phyloP scores from a whole-genome alignment of 2,888 invertebrate genomes.

The Ormyrus pomaceus region DNA sequence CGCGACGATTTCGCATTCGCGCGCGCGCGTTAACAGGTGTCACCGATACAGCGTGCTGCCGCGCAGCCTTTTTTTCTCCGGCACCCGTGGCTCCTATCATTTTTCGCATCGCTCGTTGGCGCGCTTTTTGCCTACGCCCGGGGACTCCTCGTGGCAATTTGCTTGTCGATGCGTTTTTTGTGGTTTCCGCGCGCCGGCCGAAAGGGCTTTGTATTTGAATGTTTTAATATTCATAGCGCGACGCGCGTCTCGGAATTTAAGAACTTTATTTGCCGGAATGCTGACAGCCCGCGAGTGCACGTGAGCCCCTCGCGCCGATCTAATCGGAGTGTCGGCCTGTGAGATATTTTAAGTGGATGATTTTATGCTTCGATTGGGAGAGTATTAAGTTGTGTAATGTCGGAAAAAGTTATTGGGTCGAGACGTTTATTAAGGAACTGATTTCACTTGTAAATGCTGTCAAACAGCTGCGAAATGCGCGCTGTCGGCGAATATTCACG shows the following conservation, averaged over 20 bases:
- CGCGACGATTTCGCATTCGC: not conserved
- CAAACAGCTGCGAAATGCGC: no score
- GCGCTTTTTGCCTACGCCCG: not conserved
- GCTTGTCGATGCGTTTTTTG: constrained; percentile 11
- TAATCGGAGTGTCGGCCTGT: no score
- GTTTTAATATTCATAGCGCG: constrained; percentile 53
- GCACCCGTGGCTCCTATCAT: not conserved
- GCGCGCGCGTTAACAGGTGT: constrained; percentile 70
- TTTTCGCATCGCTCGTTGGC: constrained; percentile 32
- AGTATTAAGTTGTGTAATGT: no score
- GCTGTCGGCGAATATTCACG: no score
- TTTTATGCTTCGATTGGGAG: no score
- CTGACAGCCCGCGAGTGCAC: not conserved
- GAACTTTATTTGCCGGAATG: constrained; percentile 30
- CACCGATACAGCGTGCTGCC: constrained; percentile 74
- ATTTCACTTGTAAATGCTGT: no score
- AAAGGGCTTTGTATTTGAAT: constrained; percentile 46
- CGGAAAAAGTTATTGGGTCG: no score
- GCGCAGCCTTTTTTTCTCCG: constrained; percentile 30
- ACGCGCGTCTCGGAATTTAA: constrained; percentile 34
- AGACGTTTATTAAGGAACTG: no score
- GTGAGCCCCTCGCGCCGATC: no score
- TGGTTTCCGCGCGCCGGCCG: not conserved
- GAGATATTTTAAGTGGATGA: no score
- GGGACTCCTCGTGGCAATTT: constrained; percentile 23